A percentile compares a stretch with the other conserved stretches of the same genome.
phyloP scores from a whole-genome alignment of 1,140 invertebrate genomes.

The Octopus sinensis region DNA sequence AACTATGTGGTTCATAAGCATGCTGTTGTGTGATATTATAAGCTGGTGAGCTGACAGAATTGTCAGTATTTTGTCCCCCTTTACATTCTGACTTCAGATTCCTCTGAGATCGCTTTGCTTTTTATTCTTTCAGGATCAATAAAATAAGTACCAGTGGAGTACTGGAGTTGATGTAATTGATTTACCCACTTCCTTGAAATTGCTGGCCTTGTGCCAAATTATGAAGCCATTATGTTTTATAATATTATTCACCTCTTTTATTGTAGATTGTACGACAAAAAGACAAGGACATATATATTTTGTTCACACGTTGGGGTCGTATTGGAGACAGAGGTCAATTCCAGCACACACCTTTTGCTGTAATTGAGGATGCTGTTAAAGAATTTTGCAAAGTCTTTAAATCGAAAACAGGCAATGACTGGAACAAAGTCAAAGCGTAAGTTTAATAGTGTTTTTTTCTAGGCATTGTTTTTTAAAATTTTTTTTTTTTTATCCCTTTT shows the following conservation, averaged over 20 bases:
- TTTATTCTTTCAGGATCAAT: too few relatives aligned
- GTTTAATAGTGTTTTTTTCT: conserved; percentile 17
- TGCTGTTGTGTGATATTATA: too few relatives aligned
- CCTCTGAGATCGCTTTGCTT: too few relatives aligned
- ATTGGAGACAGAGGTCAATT: conserved; percentile 60
- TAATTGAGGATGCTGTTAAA: conserved; percentile 56
- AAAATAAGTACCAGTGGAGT: too few relatives aligned
- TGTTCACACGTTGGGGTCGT: conserved; percentile 63
- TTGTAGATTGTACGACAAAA: conserved; percentile 56
- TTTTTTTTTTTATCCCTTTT: neutral
- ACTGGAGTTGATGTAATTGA: too few relatives aligned
- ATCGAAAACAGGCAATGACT: conserved; percentile 61
- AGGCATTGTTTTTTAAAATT: neutral
- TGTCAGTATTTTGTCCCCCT: too few relatives aligned
- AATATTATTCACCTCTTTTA: conserved; percentile 11
- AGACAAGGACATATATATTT: conserved; percentile 58
- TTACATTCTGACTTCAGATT: too few relatives aligned
- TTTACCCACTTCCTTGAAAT: neutral
- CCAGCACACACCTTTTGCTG: conserved; percentile 61
- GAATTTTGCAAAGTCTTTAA: conserved; percentile 63
- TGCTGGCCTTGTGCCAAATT: neutral
- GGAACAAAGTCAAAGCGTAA: conserved; percentile 56
- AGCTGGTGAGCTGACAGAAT: too few relatives aligned
- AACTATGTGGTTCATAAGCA: too few relatives aligned
- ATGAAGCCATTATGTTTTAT: neutral